Evolutionary conservation across 2,888 invertebrate genomes (phyloP), one percentile per base, ranked within the genome.

Genomic region (Eumerus sabulonum): DNA sequence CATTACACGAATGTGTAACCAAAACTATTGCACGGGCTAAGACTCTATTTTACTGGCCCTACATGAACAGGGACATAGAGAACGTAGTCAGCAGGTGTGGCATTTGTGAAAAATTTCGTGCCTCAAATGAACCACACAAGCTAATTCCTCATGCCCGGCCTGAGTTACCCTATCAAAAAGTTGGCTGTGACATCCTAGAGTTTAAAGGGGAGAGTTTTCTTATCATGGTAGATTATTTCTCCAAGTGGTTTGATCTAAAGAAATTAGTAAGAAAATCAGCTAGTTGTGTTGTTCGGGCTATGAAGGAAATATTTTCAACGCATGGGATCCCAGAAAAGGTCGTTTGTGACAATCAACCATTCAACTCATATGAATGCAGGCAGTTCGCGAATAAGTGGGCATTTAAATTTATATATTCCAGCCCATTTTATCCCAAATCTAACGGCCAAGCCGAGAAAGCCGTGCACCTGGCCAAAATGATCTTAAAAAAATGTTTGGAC

Each of bases 181-280:
- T 63, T 18, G 38, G 27, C 35, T 54, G 40, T 17, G 56, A 56
- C 13, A 54, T 67, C n/a, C 11, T 50, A 1, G 48, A 48, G 14
- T 57, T 67, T 35, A 40, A 42, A 57, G 16, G 19, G 14, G 13
- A 36, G 9, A 44, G 13, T 11, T 67, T 42, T 35, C 44, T 51
- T 11, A 7, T 68, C 11, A 42, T 57, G 5, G 14, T 19, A 14
- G 50, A 59, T 13, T 57, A 57, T 19, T 67, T 67, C 16, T 59
- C 50, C 27, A 57, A 36, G n/a, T 68, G 59, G 42, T 50, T 68
- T 45, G 51, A 68, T 45, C 12, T 59, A 12, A n/a, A n/a, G n/a
- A n/a, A n/a, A n/a, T n/a, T n/a, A n/a, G n/a, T n/a, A n/a, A 38
- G 36, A 35, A 54, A 64, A 14, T 40, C 38, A 27, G 12, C 54